phyloP scores from a whole-genome alignment of 2,113 vertebrate species.

The Gallinago paraguaiae region DNA sequence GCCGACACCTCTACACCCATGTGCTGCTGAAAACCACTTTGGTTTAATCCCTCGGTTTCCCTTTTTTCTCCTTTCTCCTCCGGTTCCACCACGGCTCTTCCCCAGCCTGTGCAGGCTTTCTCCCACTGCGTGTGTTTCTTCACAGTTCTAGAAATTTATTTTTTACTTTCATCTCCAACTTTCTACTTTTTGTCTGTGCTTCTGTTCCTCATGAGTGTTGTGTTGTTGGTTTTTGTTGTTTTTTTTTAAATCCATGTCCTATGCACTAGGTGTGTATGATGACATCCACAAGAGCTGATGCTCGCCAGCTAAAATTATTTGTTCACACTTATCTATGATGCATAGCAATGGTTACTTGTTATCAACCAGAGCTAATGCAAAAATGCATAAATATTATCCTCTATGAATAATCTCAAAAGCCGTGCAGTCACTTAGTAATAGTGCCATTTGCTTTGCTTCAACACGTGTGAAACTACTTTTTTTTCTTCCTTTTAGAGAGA shows the following conservation, averaged over 20 bases:
- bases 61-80: too few relatives aligned
- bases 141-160: neutral
- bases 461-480: neutral
- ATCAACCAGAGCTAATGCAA: neutral
- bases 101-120: neutral
- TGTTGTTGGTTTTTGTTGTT: too few relatives aligned
- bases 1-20: neutral
- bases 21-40: neutral
- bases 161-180: neutral
- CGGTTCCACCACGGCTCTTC: neutral
- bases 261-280: neutral
- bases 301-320: neutral
- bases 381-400: neutral
- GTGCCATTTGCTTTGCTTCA: neutral
- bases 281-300: neutral
- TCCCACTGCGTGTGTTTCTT: neutral
- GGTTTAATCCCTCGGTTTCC: neutral
- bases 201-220: neutral
- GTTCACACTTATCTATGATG: neutral
- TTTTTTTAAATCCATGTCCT: too few relatives aligned
- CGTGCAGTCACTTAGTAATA: neutral
- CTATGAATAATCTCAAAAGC: neutral
- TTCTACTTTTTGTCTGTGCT: neutral
- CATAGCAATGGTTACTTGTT: neutral
- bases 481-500: constrained; percentile 70